phyloP scores from a whole-genome alignment of 2,113 vertebrate genomes.

The Penelope pileata region DNA sequence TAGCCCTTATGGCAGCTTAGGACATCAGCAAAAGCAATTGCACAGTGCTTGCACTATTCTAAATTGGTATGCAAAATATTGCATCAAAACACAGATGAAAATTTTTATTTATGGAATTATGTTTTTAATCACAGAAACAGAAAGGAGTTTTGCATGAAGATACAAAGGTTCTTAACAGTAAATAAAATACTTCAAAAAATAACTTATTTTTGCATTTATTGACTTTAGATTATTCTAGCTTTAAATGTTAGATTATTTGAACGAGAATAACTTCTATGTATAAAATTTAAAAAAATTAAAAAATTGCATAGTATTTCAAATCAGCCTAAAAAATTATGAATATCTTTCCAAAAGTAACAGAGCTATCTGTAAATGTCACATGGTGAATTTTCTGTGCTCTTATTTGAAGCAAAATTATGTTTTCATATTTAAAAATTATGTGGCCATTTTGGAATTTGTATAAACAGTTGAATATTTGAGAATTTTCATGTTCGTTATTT shows the following conservation, averaged over 20 bases:
- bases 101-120: background rate
- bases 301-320: conserved; percentile 9
- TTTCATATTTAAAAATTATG: background rate
- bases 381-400: background rate
- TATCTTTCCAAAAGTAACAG: conserved; percentile 16
- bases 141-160: background rate
- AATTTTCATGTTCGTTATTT: background rate
- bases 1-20: background rate
- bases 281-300: too few relatives aligned
- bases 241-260: background rate
- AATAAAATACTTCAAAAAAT: background rate
- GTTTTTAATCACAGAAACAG: background rate
- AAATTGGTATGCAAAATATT: background rate
- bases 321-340: conserved; percentile 26
- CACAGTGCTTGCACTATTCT: background rate
- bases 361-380: conserved; percentile 14
- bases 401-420: background rate
- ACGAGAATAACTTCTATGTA: conserved; percentile 17
- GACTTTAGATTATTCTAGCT: background rate
- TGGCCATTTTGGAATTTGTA: background rate
- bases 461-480: background rate
- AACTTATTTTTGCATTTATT: background rate
- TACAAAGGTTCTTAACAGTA: background rate
- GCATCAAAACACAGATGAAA: background rate
- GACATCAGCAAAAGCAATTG: background rate